These are phyloP conservation scores for Cyprinus carpio DNA, from an alignment of 2,113 vertebrate genomes.

Conservation along the genomic window DNA sequence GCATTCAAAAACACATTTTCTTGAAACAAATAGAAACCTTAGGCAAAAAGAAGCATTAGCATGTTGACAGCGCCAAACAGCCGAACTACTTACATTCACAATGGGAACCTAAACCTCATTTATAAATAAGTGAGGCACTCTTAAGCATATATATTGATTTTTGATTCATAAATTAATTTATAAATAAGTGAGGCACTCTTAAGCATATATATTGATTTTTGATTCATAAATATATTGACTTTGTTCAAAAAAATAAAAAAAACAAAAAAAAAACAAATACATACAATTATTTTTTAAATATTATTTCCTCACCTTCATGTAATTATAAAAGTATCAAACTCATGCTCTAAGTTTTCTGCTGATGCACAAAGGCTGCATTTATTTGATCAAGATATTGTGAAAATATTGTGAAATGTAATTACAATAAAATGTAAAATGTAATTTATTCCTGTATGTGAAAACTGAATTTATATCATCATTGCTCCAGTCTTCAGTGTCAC, in stretches of 20 bases:
- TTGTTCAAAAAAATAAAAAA: no score
- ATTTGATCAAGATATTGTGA: neutral
- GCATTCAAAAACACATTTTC: slow-evolving; percentile 13
- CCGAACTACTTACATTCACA: slow-evolving; percentile 7
- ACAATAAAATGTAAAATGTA: no score
- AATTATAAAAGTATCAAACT: neutral
- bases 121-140: neutral
- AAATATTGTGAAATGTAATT: neutral
- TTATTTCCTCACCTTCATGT: neutral
- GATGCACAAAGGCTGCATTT: neutral
- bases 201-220: neutral
- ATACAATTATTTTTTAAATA: no score
- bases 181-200: no score
- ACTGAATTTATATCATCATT: neutral
- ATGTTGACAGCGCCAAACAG: slow-evolving; percentile 19
- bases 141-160: neutral
- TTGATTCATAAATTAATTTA: no score
- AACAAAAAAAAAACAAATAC: no score
- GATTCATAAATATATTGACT: no score
- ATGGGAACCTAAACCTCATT: neutral
- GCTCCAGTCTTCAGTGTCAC: neutral
- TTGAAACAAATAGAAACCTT: slow-evolving; percentile 1
- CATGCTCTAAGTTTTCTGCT: neutral
- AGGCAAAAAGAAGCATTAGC: slow-evolving; percentile 14
- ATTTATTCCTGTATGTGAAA: neutral